These are phyloP conservation scores for Brachyhypopomus occidentalis DNA, from an alignment of 2,113 vertebrate species.

Conservation along the genomic window DNA sequence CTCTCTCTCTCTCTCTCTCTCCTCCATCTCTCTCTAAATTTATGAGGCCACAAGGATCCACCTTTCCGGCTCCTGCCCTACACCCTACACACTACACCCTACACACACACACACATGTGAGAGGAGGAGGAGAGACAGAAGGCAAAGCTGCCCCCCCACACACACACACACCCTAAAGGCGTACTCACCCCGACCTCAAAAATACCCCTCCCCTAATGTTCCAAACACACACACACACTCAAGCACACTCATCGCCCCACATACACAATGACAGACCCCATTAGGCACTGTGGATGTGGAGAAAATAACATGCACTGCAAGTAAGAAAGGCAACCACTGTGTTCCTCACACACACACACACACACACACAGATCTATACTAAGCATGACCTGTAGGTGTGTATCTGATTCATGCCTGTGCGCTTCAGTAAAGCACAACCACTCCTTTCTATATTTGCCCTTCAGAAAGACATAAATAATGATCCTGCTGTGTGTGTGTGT, in stretches of 20 bases:
- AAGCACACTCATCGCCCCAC: neutral
- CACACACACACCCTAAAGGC: constrained; percentile 15
- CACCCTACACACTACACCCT: too few relatives aligned
- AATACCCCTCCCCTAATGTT: constrained; percentile 13
- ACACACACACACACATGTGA: neutral
- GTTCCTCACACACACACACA: constrained; percentile 38
- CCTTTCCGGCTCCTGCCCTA: neutral
- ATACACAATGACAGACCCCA: neutral
- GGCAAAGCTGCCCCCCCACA: neutral
- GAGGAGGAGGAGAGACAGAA: neutral
- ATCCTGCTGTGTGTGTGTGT: constrained; percentile 54
- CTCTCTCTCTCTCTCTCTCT: too few relatives aligned
- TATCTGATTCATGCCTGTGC: constrained; percentile 33
- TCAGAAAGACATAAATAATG: constrained; percentile 65
- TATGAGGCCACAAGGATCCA: too few relatives aligned
- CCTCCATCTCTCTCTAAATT: too few relatives aligned
- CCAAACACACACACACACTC: constrained; percentile 6
- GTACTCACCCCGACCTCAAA: constrained; percentile 12
- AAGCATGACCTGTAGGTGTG: constrained; percentile 60
- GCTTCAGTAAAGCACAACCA: constrained; percentile 45
- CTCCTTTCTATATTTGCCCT: constrained; percentile 55
- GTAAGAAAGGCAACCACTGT: neutral
- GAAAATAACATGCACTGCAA: neutral
- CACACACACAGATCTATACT: constrained; percentile 68
- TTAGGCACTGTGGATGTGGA: neutral